Conservation (phyloP, 2,888 invertebrate species). For the Linhomoeus sp. region DNA sequence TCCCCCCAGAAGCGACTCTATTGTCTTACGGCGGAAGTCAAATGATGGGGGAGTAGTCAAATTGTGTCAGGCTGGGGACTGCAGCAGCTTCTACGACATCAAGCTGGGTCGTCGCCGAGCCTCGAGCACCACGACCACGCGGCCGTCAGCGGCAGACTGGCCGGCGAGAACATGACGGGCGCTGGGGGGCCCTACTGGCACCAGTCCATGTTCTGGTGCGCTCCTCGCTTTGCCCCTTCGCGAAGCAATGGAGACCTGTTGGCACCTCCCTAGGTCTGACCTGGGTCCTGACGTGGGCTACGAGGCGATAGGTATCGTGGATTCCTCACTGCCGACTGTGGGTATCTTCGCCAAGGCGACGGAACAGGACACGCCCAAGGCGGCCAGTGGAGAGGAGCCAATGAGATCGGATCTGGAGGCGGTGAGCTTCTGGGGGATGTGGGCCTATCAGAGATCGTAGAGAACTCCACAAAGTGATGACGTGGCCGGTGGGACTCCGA, state of each 20-base stretch:
- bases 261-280: constrained; percentile 43
- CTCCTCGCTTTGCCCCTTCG: not conserved
- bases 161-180: constrained; percentile 90
- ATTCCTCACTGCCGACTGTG: constrained; percentile 63
- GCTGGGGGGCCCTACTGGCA: constrained; percentile 56
- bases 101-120: constrained; percentile 60
- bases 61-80: constrained; percentile 56
- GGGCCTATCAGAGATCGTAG: too few relatives aligned
- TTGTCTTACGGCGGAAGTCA: not conserved
- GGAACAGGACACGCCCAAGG: constrained; percentile 35
- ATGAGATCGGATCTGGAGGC: constrained; percentile 34
- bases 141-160: constrained; percentile 76
- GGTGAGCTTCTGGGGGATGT: constrained; percentile 1
- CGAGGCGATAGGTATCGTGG: constrained; percentile 78
- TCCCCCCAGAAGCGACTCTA: not conserved
- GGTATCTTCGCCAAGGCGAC: constrained; percentile 59
- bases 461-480: too few relatives aligned
- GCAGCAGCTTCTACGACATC: constrained; percentile 73
- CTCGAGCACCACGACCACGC: constrained; percentile 97
- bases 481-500: not conserved
- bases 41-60: not conserved
- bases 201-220: constrained; percentile 78
- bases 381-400: constrained; percentile 33
- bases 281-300: constrained; percentile 72
- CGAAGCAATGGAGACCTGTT: not conserved